Evolutionary conservation across 92 coral and sea anemone genomes (phyloP), one percentile per base, ranked within the genome.

Genomic region (Porites cylindrica): DNA sequence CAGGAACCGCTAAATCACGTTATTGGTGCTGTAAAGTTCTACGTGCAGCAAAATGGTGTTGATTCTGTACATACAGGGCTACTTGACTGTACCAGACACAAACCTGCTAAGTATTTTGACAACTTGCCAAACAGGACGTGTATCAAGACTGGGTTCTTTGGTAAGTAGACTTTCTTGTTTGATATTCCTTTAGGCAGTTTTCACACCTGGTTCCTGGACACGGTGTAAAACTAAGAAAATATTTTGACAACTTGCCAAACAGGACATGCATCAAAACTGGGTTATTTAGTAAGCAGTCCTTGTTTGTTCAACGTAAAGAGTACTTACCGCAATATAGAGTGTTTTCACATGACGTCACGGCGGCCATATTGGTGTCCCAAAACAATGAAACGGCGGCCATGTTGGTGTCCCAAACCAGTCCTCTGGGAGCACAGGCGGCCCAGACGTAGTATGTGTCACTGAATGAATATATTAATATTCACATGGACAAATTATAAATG

Each of bases 221-320:
- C 32, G 32, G 32, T 29, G 32, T 29, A 29, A 29, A 29, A 29
- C 32, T 29, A 29, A 29, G 32, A 29, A 54, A 75, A n/a, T 78
- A 89, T 32, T 88, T 87, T 52, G 19, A 8, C n/a, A 89, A 75
- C 80, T 77, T 71, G 66, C 64, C 69, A 3, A 89, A 75, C 70
- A 89, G 90, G 63, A 75, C 88, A 1, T 96, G 99, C 63, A 88
- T 93, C 52, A 65, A 64, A 43, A 95, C 97, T 0, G 99, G 99
- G 19, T 83, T 93, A 47, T 96, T 95, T 75, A 90, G 98, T 96
- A 76, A 90, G 96, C 88, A 69, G 21, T 29, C 29, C 63, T 16
- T 50, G 29, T 52, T 56, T 38, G 47, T 38, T 38, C 47, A 38
- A 38, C 47, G 4, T 38, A 38, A 3, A 38, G 47, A 38, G 47